phyloP scores from a whole-genome alignment of 1,140 invertebrate species.

The Panulirus ornatus region DNA sequence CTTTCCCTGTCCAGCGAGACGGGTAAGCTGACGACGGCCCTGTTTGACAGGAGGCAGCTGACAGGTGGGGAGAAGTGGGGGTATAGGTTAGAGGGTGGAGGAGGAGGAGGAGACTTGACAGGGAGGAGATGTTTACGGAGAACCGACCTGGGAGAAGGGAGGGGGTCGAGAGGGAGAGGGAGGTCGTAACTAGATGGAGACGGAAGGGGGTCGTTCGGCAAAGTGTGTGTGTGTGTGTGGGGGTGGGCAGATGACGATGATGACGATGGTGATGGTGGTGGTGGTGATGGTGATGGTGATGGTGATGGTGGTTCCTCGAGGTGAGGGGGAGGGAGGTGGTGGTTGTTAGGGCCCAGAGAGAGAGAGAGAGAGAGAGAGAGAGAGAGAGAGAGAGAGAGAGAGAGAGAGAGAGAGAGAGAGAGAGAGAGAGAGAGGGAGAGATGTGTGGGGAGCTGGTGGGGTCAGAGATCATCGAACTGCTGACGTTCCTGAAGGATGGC shows the following conservation, averaged over 20 bases:
- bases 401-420: conserved; percentile 18
- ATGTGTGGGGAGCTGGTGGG: too few species aligned
- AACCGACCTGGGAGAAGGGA: neutral
- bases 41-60: too few species aligned
- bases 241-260: too few species aligned
- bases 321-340: neutral
- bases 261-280: neutral
- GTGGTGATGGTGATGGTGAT: too few species aligned
- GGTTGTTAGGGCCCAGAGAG: neutral
- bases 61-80: neutral
- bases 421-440: conserved; percentile 15
- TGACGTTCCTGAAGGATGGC: too few species aligned
- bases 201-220: neutral
- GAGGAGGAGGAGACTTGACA: neutral
- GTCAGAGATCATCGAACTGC: too few species aligned
- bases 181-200: neutral
- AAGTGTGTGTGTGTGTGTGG: too few species aligned
- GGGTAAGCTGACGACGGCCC: too few species aligned
- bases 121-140: neutral
- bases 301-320: too few species aligned
- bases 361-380: conserved; percentile 5
- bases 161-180: neutral
- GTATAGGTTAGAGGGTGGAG: neutral
- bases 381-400: conserved; percentile 32
- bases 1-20: too few species aligned